Conservation (phyloP, 2,113 vertebrate species). For the Paedocypris sp. region DNA sequence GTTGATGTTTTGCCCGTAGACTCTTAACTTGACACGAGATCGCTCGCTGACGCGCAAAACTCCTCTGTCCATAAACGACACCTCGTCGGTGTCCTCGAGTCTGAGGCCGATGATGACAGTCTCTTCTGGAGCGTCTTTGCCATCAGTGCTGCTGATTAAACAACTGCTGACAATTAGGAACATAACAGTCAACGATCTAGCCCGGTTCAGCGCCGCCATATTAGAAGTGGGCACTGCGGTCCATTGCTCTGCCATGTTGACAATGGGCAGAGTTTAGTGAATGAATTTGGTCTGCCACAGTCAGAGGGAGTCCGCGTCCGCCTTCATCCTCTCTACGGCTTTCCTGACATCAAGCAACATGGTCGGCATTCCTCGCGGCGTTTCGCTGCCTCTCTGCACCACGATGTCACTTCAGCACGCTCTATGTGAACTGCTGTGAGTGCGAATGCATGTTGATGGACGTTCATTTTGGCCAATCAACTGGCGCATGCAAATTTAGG, state of each 20-base stretch:
- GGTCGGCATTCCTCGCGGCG: conserved; percentile 26
- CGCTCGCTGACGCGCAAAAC: conserved; percentile 35
- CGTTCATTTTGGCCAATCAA: conserved; percentile 11
- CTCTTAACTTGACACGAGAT: conserved; percentile 34
- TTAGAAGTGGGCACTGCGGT: conserved; percentile 38
- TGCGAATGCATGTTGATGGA: conserved; percentile 23
- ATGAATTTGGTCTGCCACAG: conserved; percentile 23
- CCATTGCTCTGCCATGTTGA: conserved; percentile 36
- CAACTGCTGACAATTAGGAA: conserved; percentile 34
- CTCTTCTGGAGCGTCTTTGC: conserved; percentile 24
- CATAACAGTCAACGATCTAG: conserved; percentile 35
- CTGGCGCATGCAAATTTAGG: not conserved
- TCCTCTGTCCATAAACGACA: conserved; percentile 35
- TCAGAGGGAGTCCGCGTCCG: conserved; percentile 31
- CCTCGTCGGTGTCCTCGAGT: conserved; percentile 35
- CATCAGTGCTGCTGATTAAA: conserved; percentile 22
- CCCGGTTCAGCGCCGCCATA: conserved; percentile 40
- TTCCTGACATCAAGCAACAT: conserved; percentile 20
- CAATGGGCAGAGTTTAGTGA: conserved; percentile 35
- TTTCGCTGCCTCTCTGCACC: conserved; percentile 26
- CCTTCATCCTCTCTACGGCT: conserved; percentile 29
- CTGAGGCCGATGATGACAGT: conserved; percentile 39
- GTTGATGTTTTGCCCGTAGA: conserved; percentile 41
- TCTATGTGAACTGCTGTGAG: conserved; percentile 24
- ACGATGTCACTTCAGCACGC: conserved; percentile 26